These are phyloP conservation scores for Hafferia zeledoni DNA, from an alignment of 2,797 vertebrate genomes.

Conservation along the genomic window DNA sequence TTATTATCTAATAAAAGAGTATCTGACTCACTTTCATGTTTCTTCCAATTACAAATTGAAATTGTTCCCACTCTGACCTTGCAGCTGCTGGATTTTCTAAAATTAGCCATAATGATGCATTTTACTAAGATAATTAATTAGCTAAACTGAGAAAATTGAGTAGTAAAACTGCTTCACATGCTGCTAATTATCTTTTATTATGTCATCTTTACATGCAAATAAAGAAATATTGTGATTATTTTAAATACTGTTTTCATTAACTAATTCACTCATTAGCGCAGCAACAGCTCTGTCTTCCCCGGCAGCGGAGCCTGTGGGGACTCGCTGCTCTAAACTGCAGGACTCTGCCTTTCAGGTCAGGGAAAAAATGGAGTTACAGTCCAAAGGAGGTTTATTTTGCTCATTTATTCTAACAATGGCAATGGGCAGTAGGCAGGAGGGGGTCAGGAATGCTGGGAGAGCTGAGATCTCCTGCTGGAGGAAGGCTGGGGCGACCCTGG, in stretches of 20 bases:
- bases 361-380: background rate
- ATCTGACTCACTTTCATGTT: constrained; percentile 72
- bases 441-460: background rate
- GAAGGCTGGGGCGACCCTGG: accelerated
- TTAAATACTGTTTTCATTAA: constrained; percentile 79
- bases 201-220: constrained; percentile 80
- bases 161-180: constrained; percentile 77
- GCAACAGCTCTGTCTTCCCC: background rate
- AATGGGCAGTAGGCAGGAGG: accelerated
- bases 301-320: constrained; percentile 16
- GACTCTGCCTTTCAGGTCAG: background rate
- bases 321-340: background rate
- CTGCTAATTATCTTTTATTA: constrained; percentile 82
- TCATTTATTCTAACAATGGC: accelerated
- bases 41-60: constrained; percentile 68
- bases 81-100: constrained; percentile 79
- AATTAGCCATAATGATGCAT: constrained; percentile 78
- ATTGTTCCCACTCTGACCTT: constrained; percentile 76
- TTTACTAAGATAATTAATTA: constrained; percentile 83
- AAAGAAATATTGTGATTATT: constrained; percentile 81
- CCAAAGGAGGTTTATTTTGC: background rate
- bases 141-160: constrained; percentile 80
- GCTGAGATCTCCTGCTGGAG: background rate
- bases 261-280: constrained; percentile 66
- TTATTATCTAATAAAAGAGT: constrained; percentile 70